Evolutionary conservation across 2,888 invertebrate genomes (phyloP), one percentile per base, ranked within the genome.

Genomic region (Monochamus alternatus): DNA sequence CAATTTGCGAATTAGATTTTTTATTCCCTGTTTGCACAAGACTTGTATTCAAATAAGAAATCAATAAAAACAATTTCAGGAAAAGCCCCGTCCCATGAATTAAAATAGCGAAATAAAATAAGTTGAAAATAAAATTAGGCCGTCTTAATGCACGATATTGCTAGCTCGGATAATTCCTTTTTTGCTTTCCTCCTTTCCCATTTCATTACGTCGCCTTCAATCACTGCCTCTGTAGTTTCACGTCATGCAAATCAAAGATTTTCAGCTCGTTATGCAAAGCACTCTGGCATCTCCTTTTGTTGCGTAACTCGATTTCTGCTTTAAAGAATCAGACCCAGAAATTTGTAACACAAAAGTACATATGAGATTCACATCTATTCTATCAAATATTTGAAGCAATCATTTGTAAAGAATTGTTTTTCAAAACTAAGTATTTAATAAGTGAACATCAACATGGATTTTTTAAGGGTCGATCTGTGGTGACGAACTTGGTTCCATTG

Each of bases 231-330:
- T 55, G 55, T 55, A n/a, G n/a, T 55, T 55, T 55, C 55, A 3
- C 14, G 55, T 55, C 55, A 55, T 55, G 55, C 55, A 55, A 55
- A 55, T 55, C 55, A 55, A 55, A 55, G 55, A 55, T 55, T 55
- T 55, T 55, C 55, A 55, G 55, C 22, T n/a, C n/a, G 55, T 55
- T 55, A 55, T 55, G 55, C 14, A 55, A 10, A 55, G 22, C 55
- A n/a, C 14, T 55, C 55, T 55, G 5, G 38, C 55, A 14, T 55
- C 14, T 14, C 14, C 55, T 55, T 55, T 55, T 55, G 12, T 51
- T 51, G 12, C 3, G 10, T 55, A 55, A 14, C n/a, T 22, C 55
- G 5, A n/a, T 55, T 22, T 55, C 14, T n/a, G 55, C 55, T n/a
- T 14, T 55, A 4, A 7, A 3, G 14, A n/a, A 55, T n/a, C 3